Conservation (phyloP, 2,888 invertebrate species). For the Harpalus rufipes region DNA sequence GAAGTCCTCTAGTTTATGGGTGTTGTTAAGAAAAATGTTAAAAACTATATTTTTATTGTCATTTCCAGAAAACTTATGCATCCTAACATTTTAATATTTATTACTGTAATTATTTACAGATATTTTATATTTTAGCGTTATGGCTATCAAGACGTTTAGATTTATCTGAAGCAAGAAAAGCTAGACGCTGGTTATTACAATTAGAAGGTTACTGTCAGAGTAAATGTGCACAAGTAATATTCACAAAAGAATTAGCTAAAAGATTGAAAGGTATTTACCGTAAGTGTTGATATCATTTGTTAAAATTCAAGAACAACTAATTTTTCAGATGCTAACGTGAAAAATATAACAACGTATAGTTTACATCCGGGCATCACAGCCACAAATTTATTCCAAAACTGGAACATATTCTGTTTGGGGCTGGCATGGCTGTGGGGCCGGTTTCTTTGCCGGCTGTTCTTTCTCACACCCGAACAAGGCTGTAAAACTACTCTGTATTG, state of each 20-base stretch:
- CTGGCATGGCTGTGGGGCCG: conserved; percentile 25
- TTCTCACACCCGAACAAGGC: conserved; percentile 30
- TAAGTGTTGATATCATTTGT: not conserved
- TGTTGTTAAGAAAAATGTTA: too few relatives aligned
- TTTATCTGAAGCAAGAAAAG: conserved; percentile 69
- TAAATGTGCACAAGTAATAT: conserved; percentile 83
- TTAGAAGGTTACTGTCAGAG: conserved; percentile 84
- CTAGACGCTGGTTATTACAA: conserved; percentile 81
- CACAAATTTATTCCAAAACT: conserved; percentile 28
- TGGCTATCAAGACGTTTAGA: conserved; percentile 23
- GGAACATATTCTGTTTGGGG: not conserved
- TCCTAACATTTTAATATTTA: too few relatives aligned
- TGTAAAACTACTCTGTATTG: conserved; percentile 60
- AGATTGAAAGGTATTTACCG: conserved; percentile 34
- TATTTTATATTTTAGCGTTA: not conserved
- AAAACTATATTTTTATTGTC: too few relatives aligned
- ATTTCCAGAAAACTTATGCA: too few relatives aligned
- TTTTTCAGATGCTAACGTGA: conserved; percentile 15
- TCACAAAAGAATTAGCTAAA: conserved; percentile 39
- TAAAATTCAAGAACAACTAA: not conserved
- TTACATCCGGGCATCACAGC: conserved; percentile 55
- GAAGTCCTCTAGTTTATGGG: too few relatives aligned
- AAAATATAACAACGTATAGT: conserved; percentile 54
- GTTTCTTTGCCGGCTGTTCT: not conserved
- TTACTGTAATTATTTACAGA: too few relatives aligned